These are phyloP conservation scores for Scaptodrosophila lebanonensis DNA, from an alignment of 1,140 invertebrate genomes.

Conservation along the genomic window DNA sequence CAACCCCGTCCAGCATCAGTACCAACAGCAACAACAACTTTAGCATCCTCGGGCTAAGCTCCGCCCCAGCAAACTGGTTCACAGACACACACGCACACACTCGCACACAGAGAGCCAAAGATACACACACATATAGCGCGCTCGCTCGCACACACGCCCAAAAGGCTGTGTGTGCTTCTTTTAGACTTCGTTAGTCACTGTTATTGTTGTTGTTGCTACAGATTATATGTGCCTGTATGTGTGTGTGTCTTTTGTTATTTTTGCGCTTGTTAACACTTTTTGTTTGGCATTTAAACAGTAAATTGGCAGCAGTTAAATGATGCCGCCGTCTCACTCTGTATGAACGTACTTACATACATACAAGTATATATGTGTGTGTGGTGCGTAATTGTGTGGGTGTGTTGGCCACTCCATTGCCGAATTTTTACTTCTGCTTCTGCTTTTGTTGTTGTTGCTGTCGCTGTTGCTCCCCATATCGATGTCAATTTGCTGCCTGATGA, in stretches of 20 bases:
- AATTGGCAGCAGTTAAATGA: conserved; percentile 77
- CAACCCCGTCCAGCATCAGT: conserved; percentile 50
- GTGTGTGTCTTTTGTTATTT: conserved; percentile 70
- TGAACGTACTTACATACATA: conserved; percentile 8
- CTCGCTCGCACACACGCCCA: not conserved
- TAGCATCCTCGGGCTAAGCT: conserved; percentile 20
- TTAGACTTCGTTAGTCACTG: not conserved
- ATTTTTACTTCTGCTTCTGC: conserved; percentile 1
- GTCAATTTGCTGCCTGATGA: conserved; percentile 74
- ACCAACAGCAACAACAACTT: conserved; percentile 3
- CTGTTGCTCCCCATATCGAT: conserved; percentile 44
- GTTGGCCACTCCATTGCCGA: no score
- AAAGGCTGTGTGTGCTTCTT: not conserved
- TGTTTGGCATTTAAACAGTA: conserved; percentile 77
- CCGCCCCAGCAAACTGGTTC: conserved; percentile 63
- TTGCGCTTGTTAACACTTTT: conserved; percentile 77
- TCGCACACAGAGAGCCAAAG: not conserved
- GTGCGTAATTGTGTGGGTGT: not conserved
- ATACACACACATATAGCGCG: not conserved
- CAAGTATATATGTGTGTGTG: not conserved
- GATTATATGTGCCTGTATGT: conserved; percentile 18
- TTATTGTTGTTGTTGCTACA: not conserved
- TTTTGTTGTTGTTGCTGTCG: conserved; percentile 14
- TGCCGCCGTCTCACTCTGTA: conserved; percentile 25
- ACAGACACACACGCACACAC: conserved; percentile 8